Evolutionary conservation across 1,140 invertebrate genomes (phyloP).

Genomic region (Aphelenchoides besseyi): DNA sequence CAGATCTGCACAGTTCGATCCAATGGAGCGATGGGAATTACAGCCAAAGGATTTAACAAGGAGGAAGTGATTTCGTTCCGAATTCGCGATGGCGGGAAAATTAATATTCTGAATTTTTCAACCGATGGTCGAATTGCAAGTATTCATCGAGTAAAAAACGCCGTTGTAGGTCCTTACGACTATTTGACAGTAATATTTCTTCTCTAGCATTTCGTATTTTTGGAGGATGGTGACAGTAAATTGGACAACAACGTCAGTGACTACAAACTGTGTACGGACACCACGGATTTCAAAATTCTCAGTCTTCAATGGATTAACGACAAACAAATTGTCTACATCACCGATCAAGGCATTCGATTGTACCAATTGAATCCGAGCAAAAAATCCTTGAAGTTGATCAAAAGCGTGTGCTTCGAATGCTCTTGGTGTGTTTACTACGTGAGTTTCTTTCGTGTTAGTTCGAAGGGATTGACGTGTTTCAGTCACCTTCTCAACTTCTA

Average conservation of each 20-base stretch:
- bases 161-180: slow-evolving; percentile 25
- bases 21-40: slow-evolving; percentile 35
- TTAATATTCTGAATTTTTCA: slow-evolving; percentile 33
- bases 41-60: slow-evolving; percentile 30
- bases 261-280: slow-evolving; percentile 12
- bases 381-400: slow-evolving; percentile 30
- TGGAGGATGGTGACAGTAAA: slow-evolving; percentile 16
- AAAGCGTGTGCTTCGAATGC: neutral
- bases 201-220: slow-evolving; percentile 30
- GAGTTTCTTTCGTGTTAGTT: neutral
- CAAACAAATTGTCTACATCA: slow-evolving; percentile 25
- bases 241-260: slow-evolving; percentile 2
- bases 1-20: slow-evolving; percentile 36
- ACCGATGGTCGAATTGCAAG: slow-evolving; percentile 25
- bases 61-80: slow-evolving; percentile 30
- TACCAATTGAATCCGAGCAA: slow-evolving; percentile 32
- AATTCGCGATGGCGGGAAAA: slow-evolving; percentile 27
- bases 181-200: too few relatives aligned
- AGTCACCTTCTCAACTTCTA: slow-evolving; percentile 36
- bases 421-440: slow-evolving; percentile 35
- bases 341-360: slow-evolving; percentile 25
- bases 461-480: slow-evolving; percentile 10
- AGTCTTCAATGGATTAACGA: slow-evolving; percentile 31
- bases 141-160: slow-evolving; percentile 19
- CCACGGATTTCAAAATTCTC: neutral